Base-by-base conservation (phyloP, 2,888 invertebrate genomes). In the Xylota sylvarum region DNA sequence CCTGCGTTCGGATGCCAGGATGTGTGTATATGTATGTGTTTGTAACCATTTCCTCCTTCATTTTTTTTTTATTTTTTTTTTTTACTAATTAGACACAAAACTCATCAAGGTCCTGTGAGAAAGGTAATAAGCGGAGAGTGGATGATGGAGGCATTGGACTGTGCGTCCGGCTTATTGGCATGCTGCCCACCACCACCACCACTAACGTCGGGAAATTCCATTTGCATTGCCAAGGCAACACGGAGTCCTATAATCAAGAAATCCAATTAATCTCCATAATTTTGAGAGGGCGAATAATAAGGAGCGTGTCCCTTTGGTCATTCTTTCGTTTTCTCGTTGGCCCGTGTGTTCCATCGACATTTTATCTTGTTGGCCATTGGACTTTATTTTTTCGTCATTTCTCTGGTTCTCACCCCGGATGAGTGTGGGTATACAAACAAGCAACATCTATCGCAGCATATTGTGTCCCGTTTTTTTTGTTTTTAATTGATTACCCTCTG, bases 241-340 rank as follows among this genome's bases (percentile, higher is more conserved):
- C 17, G 9, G 43, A 50, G 48, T 4, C 23, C 48, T 58, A 64
- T 73, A 84, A 79, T 69, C 79, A 79, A 79, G 84, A 35, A 84
- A 84, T 84, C 74, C 84, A 84, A 84, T 84, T 84, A 84, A 84
- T 84, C 74, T 79, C 48, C 56, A 84, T 64, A 70, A 64, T 74
- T 79, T 73, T 30, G 56, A 64, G 73, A 50, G 32, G 64, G 40
- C 48, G 56, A 48, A 40, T 79, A 56, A 67, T 67, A 60, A 77
- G 40, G 55, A 74, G 55, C 19, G 40, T 55, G 73, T 55, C 55
- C 43, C 43, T 27, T 14, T 9, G 27, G n/a, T 12, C 23, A 7
- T 60, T 23, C 6, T 30, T 40, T 23, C 12, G 12, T 17, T 14
- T 32, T n/a, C n/a, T n/a, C n/a, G n/a, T 12, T 23, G 14, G 17